Conservation (phyloP, 2,113 vertebrate genomes). For the Tachuris rubrigastra region DNA sequence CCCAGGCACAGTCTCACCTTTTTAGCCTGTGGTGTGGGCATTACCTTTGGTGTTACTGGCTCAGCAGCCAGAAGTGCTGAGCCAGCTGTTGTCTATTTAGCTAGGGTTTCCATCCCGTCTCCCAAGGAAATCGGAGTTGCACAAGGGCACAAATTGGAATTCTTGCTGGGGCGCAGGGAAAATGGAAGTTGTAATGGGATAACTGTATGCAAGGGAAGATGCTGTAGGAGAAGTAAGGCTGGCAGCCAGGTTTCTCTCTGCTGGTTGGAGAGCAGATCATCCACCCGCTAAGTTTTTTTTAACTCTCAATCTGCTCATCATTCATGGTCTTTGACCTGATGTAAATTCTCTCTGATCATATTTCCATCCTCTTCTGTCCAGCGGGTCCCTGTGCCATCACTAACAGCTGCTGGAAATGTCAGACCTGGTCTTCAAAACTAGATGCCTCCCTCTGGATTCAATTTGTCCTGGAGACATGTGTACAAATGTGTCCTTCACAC, state of each 20-base stretch:
- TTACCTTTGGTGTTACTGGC: neutral
- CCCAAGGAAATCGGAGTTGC: neutral
- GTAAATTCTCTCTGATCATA: neutral
- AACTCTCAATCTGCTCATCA: fast-evolving
- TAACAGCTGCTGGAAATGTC: neutral
- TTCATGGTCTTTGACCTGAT: neutral
- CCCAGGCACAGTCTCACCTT: neutral
- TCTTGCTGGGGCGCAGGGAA: neutral
- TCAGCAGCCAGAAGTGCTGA: conserved; percentile 21
- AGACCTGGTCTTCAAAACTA: neutral
- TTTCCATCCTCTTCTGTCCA: neutral
- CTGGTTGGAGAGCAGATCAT: neutral
- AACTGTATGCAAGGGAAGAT: neutral
- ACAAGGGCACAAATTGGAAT: neutral
- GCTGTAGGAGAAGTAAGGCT: neutral
- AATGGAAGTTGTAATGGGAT: neutral
- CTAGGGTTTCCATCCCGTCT: neutral
- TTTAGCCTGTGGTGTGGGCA: conserved; percentile 23
- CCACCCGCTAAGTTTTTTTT: neutral
- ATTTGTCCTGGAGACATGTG: neutral
- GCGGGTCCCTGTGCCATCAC: fast-evolving
- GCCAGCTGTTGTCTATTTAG: neutral
- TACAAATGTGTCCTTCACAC: neutral
- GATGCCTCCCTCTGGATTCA: neutral
- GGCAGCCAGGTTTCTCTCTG: neutral